Evolutionary conservation across 2,113 vertebrate genomes (phyloP), one percentile per base, ranked within the genome.

Genomic region (Pyrgilauda ruficollis): DNA sequence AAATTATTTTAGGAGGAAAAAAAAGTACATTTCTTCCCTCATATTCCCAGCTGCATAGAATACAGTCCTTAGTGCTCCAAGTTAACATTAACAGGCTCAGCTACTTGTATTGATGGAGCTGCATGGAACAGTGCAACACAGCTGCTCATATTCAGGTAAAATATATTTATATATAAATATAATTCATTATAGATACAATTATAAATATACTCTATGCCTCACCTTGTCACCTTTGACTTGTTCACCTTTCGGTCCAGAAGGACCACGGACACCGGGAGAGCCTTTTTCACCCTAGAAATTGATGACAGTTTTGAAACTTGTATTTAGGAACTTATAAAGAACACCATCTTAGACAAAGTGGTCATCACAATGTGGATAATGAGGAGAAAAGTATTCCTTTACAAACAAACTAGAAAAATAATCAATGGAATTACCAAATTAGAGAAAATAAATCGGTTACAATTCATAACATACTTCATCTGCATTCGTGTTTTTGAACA

Each of bases 211-310:
- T 56, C 30, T 44, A 43, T 63, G 58, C 27, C 46, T 37, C 82
- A 99, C 99, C 98, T 99, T 99, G 77, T 98, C 98, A 66, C 98
- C 99, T 98, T 98, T 98, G 72, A 98, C 94, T 52, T 97, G 97
- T 2, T 95, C 28, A 50, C 98, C 98, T 77, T 97, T 97, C 7
- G 66, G 90, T 69, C 99, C 99, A 66, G 87, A 95, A 49, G 78
- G 92, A 73, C 99, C 99, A 81, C 66, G 87, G 52, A 89, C 96
- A 55, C 99, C 98, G 41, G 98, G 92, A 78, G 98, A 98, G 27
- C 98, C 99, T 76, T 98, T 98, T 93, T 98, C 98, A 73, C 98
- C 98, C 99, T 99, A 89, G 72, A 98, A 98, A 79, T 50, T 90
- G 3, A 79, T 27, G n/a, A 77, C n/a, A 84, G 62, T 74, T 69